Evolutionary conservation across 1,140 invertebrate species (phyloP).

Genomic region (Lethocerus indicus): DNA sequence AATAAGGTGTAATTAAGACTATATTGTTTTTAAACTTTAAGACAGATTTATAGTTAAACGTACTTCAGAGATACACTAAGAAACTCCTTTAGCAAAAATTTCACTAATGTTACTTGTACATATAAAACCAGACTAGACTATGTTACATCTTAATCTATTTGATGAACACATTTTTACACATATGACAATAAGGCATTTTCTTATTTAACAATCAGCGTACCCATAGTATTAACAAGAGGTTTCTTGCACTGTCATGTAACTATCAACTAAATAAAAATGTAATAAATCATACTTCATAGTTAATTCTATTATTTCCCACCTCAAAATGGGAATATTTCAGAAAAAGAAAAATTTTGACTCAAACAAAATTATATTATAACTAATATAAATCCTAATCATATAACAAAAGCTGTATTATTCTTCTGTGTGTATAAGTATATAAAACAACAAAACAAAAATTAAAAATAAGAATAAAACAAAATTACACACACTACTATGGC

Average conservation of each 20-base stretch:
- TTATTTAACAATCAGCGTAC: no score
- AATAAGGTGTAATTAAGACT: no score
- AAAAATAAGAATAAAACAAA: no score
- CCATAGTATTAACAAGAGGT: no score
- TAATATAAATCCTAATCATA: no score
- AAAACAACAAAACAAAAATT: no score
- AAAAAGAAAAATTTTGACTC: neutral
- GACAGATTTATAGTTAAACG: neutral
- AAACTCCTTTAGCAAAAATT: neutral
- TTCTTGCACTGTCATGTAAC: no score
- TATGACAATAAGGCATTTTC: conserved; percentile 3
- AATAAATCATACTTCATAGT: neutral
- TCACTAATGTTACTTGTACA: conserved; percentile 6
- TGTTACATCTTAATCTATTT: conserved; percentile 6
- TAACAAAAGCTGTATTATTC: no score
- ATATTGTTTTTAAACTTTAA: no score
- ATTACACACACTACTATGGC: no score
- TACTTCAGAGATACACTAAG: neutral
- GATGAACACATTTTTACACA: conserved; percentile 5
- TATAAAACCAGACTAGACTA: conserved; percentile 9
- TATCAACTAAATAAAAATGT: neutral
- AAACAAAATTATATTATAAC: no score
- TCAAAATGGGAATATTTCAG: neutral
- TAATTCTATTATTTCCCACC: neutral
- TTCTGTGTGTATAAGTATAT: no score